Evolutionary conservation across 23 tunicate genomes (phyloP).

Genomic region (Oikopleura vanhoeffeni): DNA sequence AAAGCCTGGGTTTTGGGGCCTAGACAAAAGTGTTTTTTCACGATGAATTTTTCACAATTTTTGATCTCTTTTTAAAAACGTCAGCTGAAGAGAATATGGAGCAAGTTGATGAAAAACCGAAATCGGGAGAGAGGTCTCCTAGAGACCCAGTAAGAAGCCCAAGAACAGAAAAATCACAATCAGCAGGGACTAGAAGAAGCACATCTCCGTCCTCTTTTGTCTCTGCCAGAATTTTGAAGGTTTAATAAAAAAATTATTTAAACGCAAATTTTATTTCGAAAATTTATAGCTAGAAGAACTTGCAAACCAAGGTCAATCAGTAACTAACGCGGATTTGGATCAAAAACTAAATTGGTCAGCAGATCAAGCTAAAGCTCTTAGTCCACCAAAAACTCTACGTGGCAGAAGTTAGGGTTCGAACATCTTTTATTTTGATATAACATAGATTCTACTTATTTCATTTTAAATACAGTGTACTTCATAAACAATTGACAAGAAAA

Average conservation of each 20-base stretch:
- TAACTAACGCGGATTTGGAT: neutral
- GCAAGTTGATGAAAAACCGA: neutral
- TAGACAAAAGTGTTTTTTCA: neutral
- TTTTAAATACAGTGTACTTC: too few species aligned
- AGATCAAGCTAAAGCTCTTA: too few species aligned
- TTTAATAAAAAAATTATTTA: neutral
- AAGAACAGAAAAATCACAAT: neutral
- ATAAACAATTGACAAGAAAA: too few species aligned
- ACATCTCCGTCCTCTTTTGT: too few species aligned
- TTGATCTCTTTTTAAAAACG: too few species aligned
- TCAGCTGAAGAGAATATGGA: too few species aligned
- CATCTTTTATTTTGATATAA: too few species aligned
- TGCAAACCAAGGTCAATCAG: neutral
- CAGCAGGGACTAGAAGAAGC: neutral
- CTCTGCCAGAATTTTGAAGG: slow-evolving; percentile 8
- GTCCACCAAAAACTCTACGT: too few species aligned
- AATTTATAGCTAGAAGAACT: neutral
- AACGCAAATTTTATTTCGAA: neutral
- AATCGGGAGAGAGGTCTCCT: neutral
- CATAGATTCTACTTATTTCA: too few species aligned
- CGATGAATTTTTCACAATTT: too few species aligned
- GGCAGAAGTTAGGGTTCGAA: too few species aligned
- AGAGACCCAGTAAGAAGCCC: neutral
- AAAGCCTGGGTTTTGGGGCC: neutral
- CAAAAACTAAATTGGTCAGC: neutral